These are phyloP conservation scores for Micropterix aruncella DNA, from an alignment of 2,888 invertebrate species.

Conservation along the genomic window DNA sequence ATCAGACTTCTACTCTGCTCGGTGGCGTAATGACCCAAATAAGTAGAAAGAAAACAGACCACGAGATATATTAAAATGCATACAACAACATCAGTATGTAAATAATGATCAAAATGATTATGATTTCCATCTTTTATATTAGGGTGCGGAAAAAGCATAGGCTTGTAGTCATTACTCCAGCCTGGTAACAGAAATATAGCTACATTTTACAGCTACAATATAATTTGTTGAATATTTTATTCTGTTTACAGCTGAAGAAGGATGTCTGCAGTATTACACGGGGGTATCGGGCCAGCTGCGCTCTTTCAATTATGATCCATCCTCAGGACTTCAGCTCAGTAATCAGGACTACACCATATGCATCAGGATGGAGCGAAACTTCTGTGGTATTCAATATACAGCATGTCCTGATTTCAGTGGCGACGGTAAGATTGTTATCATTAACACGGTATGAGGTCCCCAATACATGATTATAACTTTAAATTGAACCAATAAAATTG, in stretches of 20 bases:
- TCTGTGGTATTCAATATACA: constrained; percentile 75
- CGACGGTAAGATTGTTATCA: constrained; percentile 11
- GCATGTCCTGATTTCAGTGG: constrained; percentile 56
- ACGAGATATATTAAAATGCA: no score
- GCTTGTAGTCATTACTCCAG: constrained; percentile 18
- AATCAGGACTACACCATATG: constrained; percentile 86
- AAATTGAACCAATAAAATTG: no score
- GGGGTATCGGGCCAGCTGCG: constrained; percentile 69
- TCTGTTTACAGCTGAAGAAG: constrained; percentile 45
- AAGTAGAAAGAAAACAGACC: no score
- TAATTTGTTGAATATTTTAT: constrained; percentile 2
- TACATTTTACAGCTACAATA: neutral
- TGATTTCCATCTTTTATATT: neutral
- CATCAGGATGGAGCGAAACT: constrained; percentile 70
- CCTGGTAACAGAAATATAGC: constrained; percentile 24
- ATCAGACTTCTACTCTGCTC: no score
- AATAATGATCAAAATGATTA: no score
- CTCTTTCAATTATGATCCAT: constrained; percentile 74
- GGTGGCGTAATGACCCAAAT: no score
- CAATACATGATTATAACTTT: no score
- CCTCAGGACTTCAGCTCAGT: constrained; percentile 62
- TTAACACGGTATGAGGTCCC: no score
- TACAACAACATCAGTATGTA: no score
- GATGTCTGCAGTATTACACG: constrained; percentile 65
- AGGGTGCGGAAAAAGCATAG: neutral